Evolutionary conservation across 2,797 vertebrate genomes (phyloP).

Genomic region (Chiroxiphia lanceolata): DNA sequence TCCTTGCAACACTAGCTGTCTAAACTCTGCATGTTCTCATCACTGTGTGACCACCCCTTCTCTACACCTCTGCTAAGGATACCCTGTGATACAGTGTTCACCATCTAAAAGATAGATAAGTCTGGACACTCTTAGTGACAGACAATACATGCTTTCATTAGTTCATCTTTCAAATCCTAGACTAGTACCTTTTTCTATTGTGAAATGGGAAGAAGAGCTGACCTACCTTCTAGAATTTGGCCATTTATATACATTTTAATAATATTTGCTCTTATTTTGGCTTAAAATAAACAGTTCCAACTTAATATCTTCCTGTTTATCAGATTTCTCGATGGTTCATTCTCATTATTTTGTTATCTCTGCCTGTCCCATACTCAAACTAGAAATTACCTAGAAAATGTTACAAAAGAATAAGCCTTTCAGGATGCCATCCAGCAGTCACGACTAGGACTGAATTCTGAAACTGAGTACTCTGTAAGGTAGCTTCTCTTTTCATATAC

Average conservation of each 20-base stretch:
- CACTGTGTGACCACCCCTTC: background rate
- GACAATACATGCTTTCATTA: background rate
- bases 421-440: background rate
- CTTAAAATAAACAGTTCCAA: background rate
- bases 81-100: background rate
- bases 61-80: background rate
- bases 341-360: background rate
- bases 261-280: background rate
- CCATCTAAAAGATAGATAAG: constrained; percentile 19
- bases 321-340: background rate
- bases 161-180: background rate
- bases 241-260: background rate
- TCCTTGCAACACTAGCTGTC: background rate
- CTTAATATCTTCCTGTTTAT: background rate
- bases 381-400: background rate
- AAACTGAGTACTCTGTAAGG: background rate
- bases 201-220: background rate
- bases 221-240: background rate
- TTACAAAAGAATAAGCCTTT: background rate
- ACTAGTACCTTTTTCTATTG: background rate
- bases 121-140: background rate
- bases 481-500: background rate
- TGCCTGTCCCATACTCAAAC: background rate
- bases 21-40: background rate
- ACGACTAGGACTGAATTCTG: background rate